phyloP scores from a whole-genome alignment of 30 jellyfish, hydroid and myxozoan species.

The Calvadosia cruxmelitensis region DNA sequence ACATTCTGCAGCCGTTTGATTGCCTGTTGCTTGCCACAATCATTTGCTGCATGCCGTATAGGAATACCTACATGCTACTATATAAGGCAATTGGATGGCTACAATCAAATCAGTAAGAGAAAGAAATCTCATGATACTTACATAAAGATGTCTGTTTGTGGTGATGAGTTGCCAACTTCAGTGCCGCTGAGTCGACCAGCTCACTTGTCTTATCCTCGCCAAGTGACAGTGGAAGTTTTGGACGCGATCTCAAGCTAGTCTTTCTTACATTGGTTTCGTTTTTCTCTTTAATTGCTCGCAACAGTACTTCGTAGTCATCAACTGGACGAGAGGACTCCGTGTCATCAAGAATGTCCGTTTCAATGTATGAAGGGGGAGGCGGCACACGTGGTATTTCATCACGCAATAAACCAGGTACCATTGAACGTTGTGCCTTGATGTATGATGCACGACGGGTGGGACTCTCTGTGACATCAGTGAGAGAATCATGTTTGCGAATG shows the following conservation, averaged over 20 bases:
- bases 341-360: not conserved
- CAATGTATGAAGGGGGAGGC: not conserved
- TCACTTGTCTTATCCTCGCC: not conserved
- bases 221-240: not conserved
- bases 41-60: too few relatives aligned
- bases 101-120: too few relatives aligned
- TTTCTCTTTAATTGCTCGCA: not conserved
- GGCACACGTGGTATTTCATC: constrained; percentile 5
- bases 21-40: too few relatives aligned
- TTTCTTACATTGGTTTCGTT: not conserved
- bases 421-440: constrained; percentile 62
- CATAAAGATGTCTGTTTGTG: too few relatives aligned
- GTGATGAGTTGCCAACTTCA: too few relatives aligned
- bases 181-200: too few relatives aligned
- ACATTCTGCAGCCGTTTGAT: too few relatives aligned
- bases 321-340: too few relatives aligned
- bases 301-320: too few relatives aligned
- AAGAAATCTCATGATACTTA: too few relatives aligned
- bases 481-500: not conserved
- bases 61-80: too few relatives aligned
- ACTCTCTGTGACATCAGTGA: constrained; percentile 44
- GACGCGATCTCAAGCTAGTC: not conserved
- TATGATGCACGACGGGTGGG: constrained; percentile 88
- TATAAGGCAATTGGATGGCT: too few relatives aligned
- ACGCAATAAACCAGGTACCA: constrained; percentile 20